These are phyloP conservation scores for Drosophila sturtevanti DNA, from an alignment of 1,140 invertebrate species.

Conservation along the genomic window DNA sequence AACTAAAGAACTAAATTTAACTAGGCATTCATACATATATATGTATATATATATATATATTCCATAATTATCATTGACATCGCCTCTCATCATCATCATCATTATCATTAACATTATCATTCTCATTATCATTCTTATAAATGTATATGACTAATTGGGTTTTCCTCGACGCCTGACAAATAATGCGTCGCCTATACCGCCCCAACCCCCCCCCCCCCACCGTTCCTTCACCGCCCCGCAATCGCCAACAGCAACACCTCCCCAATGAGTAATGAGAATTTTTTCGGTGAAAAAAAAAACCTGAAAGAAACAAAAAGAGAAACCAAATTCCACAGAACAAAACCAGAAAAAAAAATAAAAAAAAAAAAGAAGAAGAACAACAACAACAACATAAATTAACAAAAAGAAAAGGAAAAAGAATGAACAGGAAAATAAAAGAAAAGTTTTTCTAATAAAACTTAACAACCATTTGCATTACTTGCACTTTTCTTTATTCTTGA, in stretches of 20 bases:
- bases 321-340: slow-evolving; percentile 16
- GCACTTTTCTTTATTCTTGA: slow-evolving; percentile 8
- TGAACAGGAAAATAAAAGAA: neutral
- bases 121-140: slow-evolving; percentile 5
- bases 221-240: neutral
- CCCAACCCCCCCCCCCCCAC: neutral
- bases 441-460: neutral
- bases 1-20: slow-evolving; percentile 53
- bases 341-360: neutral
- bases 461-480: slow-evolving; percentile 10
- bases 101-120: slow-evolving; percentile 17
- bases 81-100: neutral
- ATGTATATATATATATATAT: neutral
- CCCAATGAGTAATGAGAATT: slow-evolving; percentile 5
- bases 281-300: slow-evolving; percentile 21
- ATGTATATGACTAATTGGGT: slow-evolving; percentile 74
- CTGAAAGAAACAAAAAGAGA: slow-evolving; percentile 19
- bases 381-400: neutral
- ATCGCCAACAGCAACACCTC: neutral
- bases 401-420: neutral
- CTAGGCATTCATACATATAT: neutral
- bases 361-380: neutral
- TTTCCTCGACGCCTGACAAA: slow-evolving; percentile 61
- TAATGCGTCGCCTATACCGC: slow-evolving; percentile 28
- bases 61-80: slow-evolving; percentile 3